These are phyloP conservation scores for Mercenaria mercenaria DNA, from an alignment of 1,140 invertebrate genomes.

Conservation along the genomic window DNA sequence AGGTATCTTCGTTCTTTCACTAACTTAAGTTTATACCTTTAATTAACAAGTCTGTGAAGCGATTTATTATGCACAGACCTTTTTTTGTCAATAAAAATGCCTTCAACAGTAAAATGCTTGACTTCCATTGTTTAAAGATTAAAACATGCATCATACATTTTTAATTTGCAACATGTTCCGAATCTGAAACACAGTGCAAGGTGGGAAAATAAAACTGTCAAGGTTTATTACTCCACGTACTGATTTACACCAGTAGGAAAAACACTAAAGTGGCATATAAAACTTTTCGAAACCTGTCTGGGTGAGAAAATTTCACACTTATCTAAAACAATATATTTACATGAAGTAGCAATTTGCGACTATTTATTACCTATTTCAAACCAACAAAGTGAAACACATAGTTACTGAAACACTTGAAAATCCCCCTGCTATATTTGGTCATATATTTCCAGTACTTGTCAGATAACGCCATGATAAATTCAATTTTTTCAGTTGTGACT, in stretches of 20 bases:
- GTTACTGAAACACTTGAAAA: not conserved
- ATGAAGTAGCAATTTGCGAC: not conserved
- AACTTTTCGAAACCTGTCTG: not conserved
- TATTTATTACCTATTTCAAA: not conserved
- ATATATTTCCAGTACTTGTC: not conserved
- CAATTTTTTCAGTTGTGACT: no score
- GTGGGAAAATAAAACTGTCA: not conserved
- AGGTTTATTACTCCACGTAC: not conserved
- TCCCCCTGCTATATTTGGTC: not conserved
- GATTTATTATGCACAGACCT: no score
- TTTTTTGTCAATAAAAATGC: no score
- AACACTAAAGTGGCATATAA: not conserved
- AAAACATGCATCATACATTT: no score
- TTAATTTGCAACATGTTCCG: not conserved
- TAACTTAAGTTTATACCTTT: no score
- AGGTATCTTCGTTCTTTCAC: no score
- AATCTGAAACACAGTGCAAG: not conserved
- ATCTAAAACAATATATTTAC: conserved; percentile 50
- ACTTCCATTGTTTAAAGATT: no score
- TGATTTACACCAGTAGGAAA: not conserved
- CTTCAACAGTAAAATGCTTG: no score
- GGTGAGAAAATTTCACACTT: conserved; percentile 34
- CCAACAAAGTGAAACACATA: not conserved
- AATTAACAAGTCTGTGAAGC: no score
- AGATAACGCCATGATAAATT: no score